Evolutionary conservation across 2,797 vertebrate species (phyloP), one percentile per base, ranked within the genome.

Genomic region (Valencia hispanica): DNA sequence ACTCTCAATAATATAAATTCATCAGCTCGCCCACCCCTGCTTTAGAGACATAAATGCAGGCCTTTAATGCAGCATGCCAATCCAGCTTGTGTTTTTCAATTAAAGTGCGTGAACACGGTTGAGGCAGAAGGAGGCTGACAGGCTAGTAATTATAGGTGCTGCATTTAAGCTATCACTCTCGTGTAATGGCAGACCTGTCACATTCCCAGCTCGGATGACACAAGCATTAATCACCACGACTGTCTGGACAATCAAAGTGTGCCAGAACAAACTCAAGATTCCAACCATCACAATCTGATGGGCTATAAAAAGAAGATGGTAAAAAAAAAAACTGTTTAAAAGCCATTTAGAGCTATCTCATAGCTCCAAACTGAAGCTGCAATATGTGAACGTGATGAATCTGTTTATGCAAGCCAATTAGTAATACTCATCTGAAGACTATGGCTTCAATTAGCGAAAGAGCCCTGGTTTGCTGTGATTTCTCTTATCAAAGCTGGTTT

Each of bases 111-210:
- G 71, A 77, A 78, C 73, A 51, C 57, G 79, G 78, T 78, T 75
- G 41, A 79, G 71, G 78, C 75, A 74, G 79, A 72, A 53, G 69
- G 69, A 80, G 78, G 50, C 75, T 92, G 93, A 92, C 91, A 89
- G 86, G 81, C 82, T 87, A 89, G 84, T 94, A 94, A 95, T 95
- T 93, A 93, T 80, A 88, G 85, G 80, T 86, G 74, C 86, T 87
- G 79, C 79, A 72, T 92, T 88, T 88, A 78, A 88, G 81, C 81
- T 81, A 92, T 94, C 89, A 87, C 70, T 87, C 91, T 85, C 76
- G 82, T 72, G 82, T 93, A 93, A 94, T 91, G 90, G 88, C 88
- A 87, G 88, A 78, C 59, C 82, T 91, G 91, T 94, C 92, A 90
- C 86, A 78, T 79, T 83, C 71, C 61, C 75, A 74, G 81, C 87